phyloP scores from a whole-genome alignment of 2,797 vertebrate genomes.

The Lithobates pipiens region DNA sequence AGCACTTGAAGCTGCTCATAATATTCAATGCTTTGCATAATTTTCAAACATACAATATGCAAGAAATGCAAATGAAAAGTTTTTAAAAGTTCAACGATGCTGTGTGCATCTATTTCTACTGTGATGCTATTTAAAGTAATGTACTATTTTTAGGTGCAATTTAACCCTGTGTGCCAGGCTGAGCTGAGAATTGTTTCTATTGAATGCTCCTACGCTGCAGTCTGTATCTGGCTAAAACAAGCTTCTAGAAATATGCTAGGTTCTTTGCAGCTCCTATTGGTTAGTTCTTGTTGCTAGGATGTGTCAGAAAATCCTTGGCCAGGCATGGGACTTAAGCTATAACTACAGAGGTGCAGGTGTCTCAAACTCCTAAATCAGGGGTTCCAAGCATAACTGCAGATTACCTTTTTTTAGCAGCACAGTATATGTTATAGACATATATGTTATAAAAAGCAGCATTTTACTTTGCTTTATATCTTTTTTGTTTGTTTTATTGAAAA shows the following conservation, averaged over 20 bases:
- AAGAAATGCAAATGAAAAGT: background rate
- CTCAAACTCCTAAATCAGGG: too few relatives aligned
- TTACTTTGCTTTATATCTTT: too few relatives aligned
- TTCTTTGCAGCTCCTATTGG: too few relatives aligned
- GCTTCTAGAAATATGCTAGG: too few relatives aligned
- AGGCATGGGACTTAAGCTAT: too few relatives aligned
- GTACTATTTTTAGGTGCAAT: background rate
- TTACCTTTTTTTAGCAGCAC: too few relatives aligned
- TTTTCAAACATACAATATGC: constrained; percentile 25
- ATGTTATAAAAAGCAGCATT: too few relatives aligned
- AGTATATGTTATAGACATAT: too few relatives aligned
- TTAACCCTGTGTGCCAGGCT: background rate
- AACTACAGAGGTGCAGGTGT: too few relatives aligned
- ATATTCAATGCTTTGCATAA: constrained; percentile 4
- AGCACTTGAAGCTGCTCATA: constrained; percentile 10
- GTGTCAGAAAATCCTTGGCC: background rate
- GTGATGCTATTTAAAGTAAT: background rate
- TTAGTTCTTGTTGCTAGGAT: background rate
- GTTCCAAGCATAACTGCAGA: too few relatives aligned
- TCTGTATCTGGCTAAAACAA: background rate
- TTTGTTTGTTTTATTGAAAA: too few relatives aligned
- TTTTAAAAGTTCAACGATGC: background rate
- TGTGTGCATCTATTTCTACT: background rate
- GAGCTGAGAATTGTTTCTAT: background rate
- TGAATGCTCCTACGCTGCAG: background rate